Conservation (phyloP, 53 echinoderm and acorn worm genomes). For the Echinarachnius parma region DNA sequence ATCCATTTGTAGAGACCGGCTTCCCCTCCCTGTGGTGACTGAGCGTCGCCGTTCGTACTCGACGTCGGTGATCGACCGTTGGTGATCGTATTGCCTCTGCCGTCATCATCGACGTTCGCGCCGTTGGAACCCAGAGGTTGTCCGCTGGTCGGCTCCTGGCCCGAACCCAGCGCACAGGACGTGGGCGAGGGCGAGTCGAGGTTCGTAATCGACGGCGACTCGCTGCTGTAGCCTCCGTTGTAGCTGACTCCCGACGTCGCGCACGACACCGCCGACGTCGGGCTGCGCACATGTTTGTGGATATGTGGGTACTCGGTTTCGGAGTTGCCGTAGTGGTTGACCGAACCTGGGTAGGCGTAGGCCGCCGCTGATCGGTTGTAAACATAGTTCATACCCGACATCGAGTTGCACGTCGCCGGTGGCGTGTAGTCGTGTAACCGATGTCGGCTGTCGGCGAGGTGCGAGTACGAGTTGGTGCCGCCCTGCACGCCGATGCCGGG, state of each 20-base stretch:
- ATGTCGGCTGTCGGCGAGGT: constrained; percentile 55
- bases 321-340: constrained; percentile 42
- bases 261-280: constrained; percentile 47
- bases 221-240: constrained; percentile 77
- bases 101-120: constrained; percentile 45
- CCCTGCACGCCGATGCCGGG: constrained; percentile 45
- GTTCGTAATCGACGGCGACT: constrained; percentile 77
- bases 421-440: constrained; percentile 37
- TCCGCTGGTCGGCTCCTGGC: constrained; percentile 48
- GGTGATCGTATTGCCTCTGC: constrained; percentile 44
- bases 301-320: constrained; percentile 50
- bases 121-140: constrained; percentile 55
- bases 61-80: constrained; percentile 62
- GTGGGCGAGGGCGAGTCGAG: constrained; percentile 63
- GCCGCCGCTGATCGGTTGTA: constrained; percentile 60
- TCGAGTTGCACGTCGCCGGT: constrained; percentile 41
- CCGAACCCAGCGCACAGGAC: constrained; percentile 54
- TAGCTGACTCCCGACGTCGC: constrained; percentile 59
- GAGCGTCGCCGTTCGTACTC: constrained; percentile 54
- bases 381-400: constrained; percentile 63
- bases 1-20: constrained; percentile 96
- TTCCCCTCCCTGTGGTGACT: constrained; percentile 55
- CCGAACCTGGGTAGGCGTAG: constrained; percentile 54
- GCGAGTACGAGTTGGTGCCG: constrained; percentile 57
- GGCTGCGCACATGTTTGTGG: constrained; percentile 49